These are phyloP conservation scores for Andrena hattorfiana DNA, from an alignment of 2,888 invertebrate genomes.

Conservation along the genomic window DNA sequence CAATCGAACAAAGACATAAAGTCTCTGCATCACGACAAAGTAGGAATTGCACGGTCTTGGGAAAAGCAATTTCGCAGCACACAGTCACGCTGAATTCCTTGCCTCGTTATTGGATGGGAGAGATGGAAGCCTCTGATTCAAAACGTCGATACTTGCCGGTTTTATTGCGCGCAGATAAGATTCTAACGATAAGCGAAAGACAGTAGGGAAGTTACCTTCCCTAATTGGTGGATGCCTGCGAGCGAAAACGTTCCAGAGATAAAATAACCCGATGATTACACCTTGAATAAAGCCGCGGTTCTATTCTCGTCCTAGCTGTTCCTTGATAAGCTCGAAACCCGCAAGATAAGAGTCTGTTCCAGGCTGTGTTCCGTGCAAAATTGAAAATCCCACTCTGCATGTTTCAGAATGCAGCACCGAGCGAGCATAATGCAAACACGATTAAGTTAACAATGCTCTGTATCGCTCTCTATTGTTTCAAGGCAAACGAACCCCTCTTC, in stretches of 20 bases:
- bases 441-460: constrained; percentile 44
- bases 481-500: no score
- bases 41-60: neutral
- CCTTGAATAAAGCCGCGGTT: constrained; percentile 12
- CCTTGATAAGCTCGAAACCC: constrained; percentile 9
- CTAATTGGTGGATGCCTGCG: constrained; percentile 48
- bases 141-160: constrained; percentile 12
- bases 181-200: constrained; percentile 34
- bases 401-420: constrained; percentile 16
- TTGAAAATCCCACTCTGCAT: constrained; percentile 30
- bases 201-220: constrained; percentile 31
- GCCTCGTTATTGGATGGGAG: constrained; percentile 34
- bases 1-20: neutral
- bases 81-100: constrained; percentile 3
- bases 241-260: constrained; percentile 28
- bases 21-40: neutral
- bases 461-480: neutral
- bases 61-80: constrained; percentile 18
- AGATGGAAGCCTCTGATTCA: neutral
- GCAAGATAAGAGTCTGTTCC: neutral
- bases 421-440: constrained; percentile 45
- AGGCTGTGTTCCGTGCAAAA: constrained; percentile 19
- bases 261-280: constrained; percentile 42
- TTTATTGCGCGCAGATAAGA: constrained; percentile 38
- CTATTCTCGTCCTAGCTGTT: constrained; percentile 13